Conservation (phyloP, 2,888 invertebrate species). For the Nymphalis urticae region DNA sequence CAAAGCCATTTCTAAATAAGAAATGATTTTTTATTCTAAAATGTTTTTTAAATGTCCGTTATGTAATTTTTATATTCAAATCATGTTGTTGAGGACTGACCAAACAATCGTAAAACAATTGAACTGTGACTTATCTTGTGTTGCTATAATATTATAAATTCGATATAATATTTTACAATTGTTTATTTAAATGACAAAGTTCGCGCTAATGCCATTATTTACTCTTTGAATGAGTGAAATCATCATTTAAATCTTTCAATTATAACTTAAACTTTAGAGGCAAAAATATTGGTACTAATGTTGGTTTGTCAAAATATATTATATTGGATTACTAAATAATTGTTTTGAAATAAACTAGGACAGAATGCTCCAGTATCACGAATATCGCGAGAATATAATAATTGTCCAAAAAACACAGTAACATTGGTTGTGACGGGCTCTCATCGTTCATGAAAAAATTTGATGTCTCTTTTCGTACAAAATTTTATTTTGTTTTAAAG, state of each 20-base stretch:
- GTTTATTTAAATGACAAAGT: not conserved
- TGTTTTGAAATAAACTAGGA: no score
- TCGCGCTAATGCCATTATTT: not conserved
- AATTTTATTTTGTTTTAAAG: no score
- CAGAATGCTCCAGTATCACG: no score
- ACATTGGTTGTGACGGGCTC: no score
- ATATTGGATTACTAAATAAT: no score
- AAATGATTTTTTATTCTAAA: not conserved
- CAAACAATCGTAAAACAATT: not conserved
- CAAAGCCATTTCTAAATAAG: not conserved
- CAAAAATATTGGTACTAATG: no score
- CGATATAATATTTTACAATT: not conserved
- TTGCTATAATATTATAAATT: constrained; percentile 1
- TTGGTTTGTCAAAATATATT: no score
- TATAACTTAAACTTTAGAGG: no score
- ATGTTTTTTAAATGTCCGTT: not conserved
- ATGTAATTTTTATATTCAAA: constrained; percentile 1
- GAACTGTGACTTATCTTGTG: not conserved
- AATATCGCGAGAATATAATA: no score
- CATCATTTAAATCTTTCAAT: constrained; percentile 11
- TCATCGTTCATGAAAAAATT: no score
- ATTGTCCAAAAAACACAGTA: no score
- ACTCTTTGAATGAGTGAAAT: not conserved
- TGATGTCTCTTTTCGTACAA: no score
- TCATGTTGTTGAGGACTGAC: not conserved